A percentile compares a stretch with the other conserved stretches of the same genome.
Evolutionary conservation across 2,797 vertebrate species (phyloP).

Genomic region (Rhynchonycteris naso): DNA sequence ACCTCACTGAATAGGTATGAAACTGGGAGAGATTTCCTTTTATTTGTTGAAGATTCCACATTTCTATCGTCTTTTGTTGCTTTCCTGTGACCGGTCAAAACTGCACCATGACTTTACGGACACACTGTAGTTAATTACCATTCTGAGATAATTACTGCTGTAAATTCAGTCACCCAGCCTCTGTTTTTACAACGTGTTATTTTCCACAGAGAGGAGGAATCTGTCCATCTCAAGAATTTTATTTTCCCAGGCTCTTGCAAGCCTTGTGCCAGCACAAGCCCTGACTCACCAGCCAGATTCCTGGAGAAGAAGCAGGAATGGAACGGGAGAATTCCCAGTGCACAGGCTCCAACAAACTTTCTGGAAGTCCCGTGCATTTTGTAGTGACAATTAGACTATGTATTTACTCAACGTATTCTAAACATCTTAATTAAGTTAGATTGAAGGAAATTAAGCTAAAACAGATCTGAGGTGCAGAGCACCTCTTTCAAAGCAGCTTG

Average conservation of each 20-base stretch:
- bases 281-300: neutral
- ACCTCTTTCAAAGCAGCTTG: slow-evolving; percentile 76
- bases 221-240: neutral
- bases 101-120: too few relatives aligned
- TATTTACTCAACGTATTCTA: slow-evolving; percentile 79
- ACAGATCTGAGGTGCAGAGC: slow-evolving; percentile 66
- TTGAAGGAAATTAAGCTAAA: slow-evolving; percentile 75
- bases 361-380: slow-evolving; percentile 75
- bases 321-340: neutral
- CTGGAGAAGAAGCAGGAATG: neutral
- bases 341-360: slow-evolving; percentile 37
- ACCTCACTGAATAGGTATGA: too few relatives aligned
- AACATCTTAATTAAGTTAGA: slow-evolving; percentile 83
- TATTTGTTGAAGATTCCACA: too few relatives aligned
- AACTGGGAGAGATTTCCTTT: too few relatives aligned
- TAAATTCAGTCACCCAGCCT: slow-evolving; percentile 42
- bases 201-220: slow-evolving; percentile 26
- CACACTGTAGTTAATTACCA: slow-evolving; percentile 62
- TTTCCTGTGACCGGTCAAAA: too few relatives aligned
- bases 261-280: neutral
- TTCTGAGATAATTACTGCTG: slow-evolving; percentile 50
- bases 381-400: slow-evolving; percentile 72
- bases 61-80: too few relatives aligned
- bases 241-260: neutral
- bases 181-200: slow-evolving; percentile 57